Conservation (phyloP, 2,797 vertebrate genomes). For the Threskiornis aethiopicus region DNA sequence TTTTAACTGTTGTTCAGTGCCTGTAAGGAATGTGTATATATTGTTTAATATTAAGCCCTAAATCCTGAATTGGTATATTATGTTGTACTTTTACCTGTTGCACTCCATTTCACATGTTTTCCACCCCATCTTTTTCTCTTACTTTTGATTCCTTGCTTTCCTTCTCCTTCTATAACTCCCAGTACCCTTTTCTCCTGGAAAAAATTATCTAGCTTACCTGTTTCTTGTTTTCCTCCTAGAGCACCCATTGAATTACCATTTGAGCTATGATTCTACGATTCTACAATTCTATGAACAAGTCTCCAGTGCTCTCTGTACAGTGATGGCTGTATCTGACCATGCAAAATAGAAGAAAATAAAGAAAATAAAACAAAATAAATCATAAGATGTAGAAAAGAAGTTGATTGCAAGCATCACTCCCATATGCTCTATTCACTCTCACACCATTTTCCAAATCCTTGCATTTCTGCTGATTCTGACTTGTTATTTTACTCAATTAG, state of each 20-base stretch:
- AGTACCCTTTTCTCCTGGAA: not conserved
- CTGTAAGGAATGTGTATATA: not conserved
- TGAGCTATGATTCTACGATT: too few relatives aligned
- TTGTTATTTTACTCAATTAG: not conserved
- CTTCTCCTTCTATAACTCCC: not conserved
- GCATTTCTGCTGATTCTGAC: not conserved
- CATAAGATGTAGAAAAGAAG: not conserved
- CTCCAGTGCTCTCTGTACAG: not conserved
- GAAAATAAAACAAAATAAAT: not conserved
- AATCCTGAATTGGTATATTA: not conserved
- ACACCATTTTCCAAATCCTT: fast-evolving
- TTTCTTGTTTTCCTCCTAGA: not conserved
- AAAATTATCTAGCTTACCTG: not conserved
- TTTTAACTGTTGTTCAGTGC: not conserved
- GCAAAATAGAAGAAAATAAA: not conserved
- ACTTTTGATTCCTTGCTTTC: not conserved
- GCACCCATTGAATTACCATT: not conserved
- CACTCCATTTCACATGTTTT: not conserved
- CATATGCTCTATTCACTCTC: not conserved
- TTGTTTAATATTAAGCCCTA: not conserved
- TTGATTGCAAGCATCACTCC: not conserved
- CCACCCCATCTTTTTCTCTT: not conserved
- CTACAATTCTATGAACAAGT: not conserved
- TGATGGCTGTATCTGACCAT: not conserved
- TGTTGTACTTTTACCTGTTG: not conserved